Base-by-base conservation (phyloP, 2,797 vertebrate species). In the Erethizon dorsatum region DNA sequence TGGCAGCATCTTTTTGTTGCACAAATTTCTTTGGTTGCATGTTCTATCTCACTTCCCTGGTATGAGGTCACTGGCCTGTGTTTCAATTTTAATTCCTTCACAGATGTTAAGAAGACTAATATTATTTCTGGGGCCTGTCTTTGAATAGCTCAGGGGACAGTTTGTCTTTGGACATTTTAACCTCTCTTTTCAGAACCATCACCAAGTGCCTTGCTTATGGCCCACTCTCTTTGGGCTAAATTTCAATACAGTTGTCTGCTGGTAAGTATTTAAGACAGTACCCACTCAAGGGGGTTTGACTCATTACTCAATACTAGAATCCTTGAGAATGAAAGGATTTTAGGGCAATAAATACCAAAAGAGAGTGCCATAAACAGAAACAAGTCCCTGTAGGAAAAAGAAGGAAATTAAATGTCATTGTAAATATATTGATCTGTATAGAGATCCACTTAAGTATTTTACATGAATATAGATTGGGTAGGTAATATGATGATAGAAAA, bases 71-170 rank as follows among this genome's bases (percentile, higher is more conserved):
- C 41, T 92, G 96, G 78, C 93, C 96, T 96, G 37, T 92, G 78
- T 97, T 97, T 94, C 93, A 95, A 92, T 90, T 97, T 69, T 71
- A 97, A 97, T 97, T 94, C 94, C 93, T 67, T 94, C 79, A 65
- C 92, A 97, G 91, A 93, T 97, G 95, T 96, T 97, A 97, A 95
- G 73, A 89, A 97, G 84, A 95, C 95, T 95, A 95, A 89, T 96
- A 83, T 91, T 94, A 90, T 97, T 95, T 61, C 69, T 13, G 18
- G 85, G 54, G 84, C 78, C 90, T 95, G 73, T 93, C 90, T 92
- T 52, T 88, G 87, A 94, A 82, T 41, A 93, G 88, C 88, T 78
- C 26, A 83, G 71, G 92, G 90, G 80, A 86, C 63, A 95, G 54
- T 52, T 67, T 95, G 83, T 90, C 78, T 96, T 67, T 63, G 96